Base-by-base conservation (phyloP, 2,113 vertebrate genomes). In the Gymnobelideus leadbeateri region DNA sequence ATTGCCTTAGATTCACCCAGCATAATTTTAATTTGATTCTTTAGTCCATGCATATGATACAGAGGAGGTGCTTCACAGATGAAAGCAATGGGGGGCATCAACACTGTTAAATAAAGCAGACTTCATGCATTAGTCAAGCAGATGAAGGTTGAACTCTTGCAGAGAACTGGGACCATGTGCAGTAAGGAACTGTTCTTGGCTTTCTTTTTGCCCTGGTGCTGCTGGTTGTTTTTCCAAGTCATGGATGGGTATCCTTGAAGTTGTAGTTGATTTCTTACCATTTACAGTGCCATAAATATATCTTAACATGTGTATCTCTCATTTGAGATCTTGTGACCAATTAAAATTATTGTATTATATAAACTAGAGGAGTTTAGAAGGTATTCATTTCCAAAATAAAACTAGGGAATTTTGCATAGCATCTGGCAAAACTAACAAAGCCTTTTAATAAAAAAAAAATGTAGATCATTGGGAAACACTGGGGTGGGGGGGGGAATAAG, bases 1-100 rank as follows among this genome's bases (percentile, higher is more conserved):
- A 51, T 57, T 24, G 3, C 77, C 8, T 8, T 95, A 43, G 91
- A 57, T 46, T 37, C 47, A 55, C 55, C 89, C 46, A 91, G 50
- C 94, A 93, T 95, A 97, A 91, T 93, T 93, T 95, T 96, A 92
- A 96, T 90, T 0, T 0, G 25, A 96, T 91, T 52, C n/a, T 28
- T 55, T 95, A 93, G 91, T 93, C n/a, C 89, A 52, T 52, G 52
- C 93, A 37, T 28, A 55, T 0, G 54, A 37, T 93, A 37, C 55
- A 91, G 55, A 90, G 95, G 91, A 91, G 47, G 51, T 16, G 16
- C 7, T 92, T 93, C 53, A 54, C 2, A 8, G 53, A 68, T 90
- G 77, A 94, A 91, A 94, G 92, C 92, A 91, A 91, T 47, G 49
- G 2, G 2, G 68, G 54, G 23, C 8, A 10, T 52, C 23, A 89